Base-by-base conservation (phyloP, 2,888 invertebrate genomes). In the Orthosia gothica region DNA sequence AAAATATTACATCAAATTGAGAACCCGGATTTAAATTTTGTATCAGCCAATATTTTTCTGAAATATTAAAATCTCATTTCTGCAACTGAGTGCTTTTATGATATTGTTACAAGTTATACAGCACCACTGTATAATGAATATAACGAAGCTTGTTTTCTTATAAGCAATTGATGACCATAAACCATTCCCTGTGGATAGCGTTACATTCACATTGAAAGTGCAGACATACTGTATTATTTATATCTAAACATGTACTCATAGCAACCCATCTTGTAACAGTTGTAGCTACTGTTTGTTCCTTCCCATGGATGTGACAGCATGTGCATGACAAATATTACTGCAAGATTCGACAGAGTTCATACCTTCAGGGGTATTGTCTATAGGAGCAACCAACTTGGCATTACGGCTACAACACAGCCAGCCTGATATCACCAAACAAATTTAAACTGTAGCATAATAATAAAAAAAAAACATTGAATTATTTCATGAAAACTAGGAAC, bases 381-480 rank as follows among this genome's bases (percentile, higher is more conserved):
- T 86, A 71, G 94, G 94, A 81, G 92, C 91, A 82, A 95, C 91
- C 76, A 87, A 90, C 89, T 92, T 91, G 88, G 86, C 83, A 80
- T 91, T 94, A 91, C 92, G 92, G 91, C 93, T 91, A 95, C 95
- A 96, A 95, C 95, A 95, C 88, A 94, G 90, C 95, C 93, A 95
- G 88, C 94, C 95, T 95, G 91, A 88, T 86, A 86, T 89, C 82
- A 91, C 79, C 89, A 92, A 90, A 86, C 55, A 83, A 75, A 84
- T 70, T 74, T 23, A 73, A 78, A 74, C 63, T 81, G 47, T 82
- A 74, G 68, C 61, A 74, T 63, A 16, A 9, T 52, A 40, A 3
- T 55, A 18, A 40, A 40, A 20, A 40, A 20, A 58, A 63, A 50
- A 40, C n/a, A 26, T 61, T 45, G 15, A 45, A 13, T 70, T 62